Base-by-base conservation (phyloP, 2,888 invertebrate genomes). In the Rhagonycha fulva region DNA sequence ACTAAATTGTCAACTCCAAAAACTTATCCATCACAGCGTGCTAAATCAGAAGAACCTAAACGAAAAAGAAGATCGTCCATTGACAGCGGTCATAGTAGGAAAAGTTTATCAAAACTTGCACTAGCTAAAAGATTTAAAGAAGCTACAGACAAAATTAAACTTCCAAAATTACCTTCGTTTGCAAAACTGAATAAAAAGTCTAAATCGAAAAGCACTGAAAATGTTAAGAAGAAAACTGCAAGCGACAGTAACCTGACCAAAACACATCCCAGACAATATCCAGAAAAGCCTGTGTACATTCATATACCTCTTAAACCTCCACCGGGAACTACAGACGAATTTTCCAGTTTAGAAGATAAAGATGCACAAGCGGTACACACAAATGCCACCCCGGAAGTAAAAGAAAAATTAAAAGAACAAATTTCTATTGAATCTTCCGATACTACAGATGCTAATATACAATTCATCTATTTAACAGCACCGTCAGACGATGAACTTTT, bases 401-500 rank as follows among this genome's bases (percentile, higher is more conserved):
- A 32, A 70, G 62, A 75, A 76, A 14, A 47, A 70, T n/a, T 72
- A 72, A 76, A 60, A 74, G 23, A 24, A 28, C 60, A 72, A 73
- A 74, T 68, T 68, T 70, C 73, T 47, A 72, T 77, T n/a, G 82
- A 82, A 62, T 81, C 81, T 71, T 78, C 82, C 2, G 78, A 78
- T 60, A 76, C 78, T 72, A 74, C 77, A 12, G 74, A 80, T 19
- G 74, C 62, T 11, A 84, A 81, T 19, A 85, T 87, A 7, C 87
- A 88, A 77, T 84, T 88, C 70, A 88, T 88, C 63, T 83, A 87
- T 71, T 75, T 88, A 68, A 87, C 87, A 12, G 85, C 87, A 11
- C 87, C 88, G 10, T 87, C 87, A n/a, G 87, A 88, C 68, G 88
- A 88, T 75, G 88, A 87, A 82, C 79, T 85, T 32, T 77, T 87